These are phyloP conservation scores for Thalassoma bifasciatum DNA, from an alignment of 2,113 vertebrate genomes.

Conservation along the genomic window DNA sequence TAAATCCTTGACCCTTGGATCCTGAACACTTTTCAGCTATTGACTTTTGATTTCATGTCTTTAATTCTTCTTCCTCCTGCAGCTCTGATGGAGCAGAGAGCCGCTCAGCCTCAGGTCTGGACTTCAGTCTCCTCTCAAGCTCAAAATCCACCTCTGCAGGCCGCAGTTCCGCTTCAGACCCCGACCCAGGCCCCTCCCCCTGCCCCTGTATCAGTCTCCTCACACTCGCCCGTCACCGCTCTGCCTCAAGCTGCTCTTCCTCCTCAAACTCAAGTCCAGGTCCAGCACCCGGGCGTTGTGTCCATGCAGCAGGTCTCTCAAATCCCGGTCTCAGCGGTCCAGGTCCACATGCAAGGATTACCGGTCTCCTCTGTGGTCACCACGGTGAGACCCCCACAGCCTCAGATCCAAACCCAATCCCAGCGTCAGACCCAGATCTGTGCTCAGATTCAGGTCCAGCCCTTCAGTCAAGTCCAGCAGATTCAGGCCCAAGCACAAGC, in stretches of 20 bases:
- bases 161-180: conserved; percentile 61
- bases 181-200: conserved; percentile 34
- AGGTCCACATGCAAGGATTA: conserved; percentile 74
- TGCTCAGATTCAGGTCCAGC: conserved; percentile 73
- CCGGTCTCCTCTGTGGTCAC: conserved; percentile 67
- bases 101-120: conserved; percentile 71
- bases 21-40: too few species aligned
- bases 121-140: conserved; percentile 54
- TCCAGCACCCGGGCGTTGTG: conserved; percentile 50
- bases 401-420: conserved; percentile 57
- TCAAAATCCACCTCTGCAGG: conserved; percentile 66
- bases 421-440: conserved; percentile 60
- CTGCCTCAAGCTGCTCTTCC: conserved; percentile 49
- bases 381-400: conserved; percentile 55
- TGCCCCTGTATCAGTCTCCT: conserved; percentile 35
- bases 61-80: conserved; percentile 12
- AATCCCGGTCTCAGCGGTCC: conserved; percentile 74
- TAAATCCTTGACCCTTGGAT: too few species aligned
- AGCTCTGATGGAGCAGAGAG: conserved; percentile 70
- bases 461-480: conserved; percentile 61
- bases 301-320: conserved; percentile 72
- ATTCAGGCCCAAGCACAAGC: conserved; percentile 64
- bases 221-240: conserved; percentile 49
- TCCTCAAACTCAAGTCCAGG: conserved; percentile 59
- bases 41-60: neutral